Evolutionary conservation across 2,797 vertebrate genomes (phyloP), one percentile per base, ranked within the genome.

Genomic region (Tamandua tetradactyla): DNA sequence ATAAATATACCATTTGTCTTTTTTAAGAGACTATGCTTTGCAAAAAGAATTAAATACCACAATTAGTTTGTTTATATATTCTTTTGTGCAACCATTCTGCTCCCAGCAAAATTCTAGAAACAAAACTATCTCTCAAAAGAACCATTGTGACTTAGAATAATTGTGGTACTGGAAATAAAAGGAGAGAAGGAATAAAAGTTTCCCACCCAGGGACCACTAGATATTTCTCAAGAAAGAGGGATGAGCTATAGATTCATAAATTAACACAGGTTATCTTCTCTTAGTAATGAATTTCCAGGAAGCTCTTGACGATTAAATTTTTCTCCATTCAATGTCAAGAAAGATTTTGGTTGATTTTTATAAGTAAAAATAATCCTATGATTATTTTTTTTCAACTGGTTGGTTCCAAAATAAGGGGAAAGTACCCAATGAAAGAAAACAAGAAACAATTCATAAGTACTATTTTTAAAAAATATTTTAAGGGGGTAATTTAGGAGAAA

Each of bases 161-260:
- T 42, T 81, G 37, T 92, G 47, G 12, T 9, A 76, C 23, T 57
- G 37, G 74, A 78, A 94, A 52, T n/a, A 93, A 68, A 93, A 52
- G 80, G 52, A 64, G 42, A 83, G 5, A 62, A 40, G 15, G 83
- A 94, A 83, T 85, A 59, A 62, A 49, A 32, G 10, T 76, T 91
- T 85, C 5, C 13, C 25, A 80, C 52, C 35, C 49, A 79, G 47
- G 75, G 40, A 59, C 49, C 14, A 32, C n/a, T 75, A 76, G 27
- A 13, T 84, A 78, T 76, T 79, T 89, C 66, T 93, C 64, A 92
- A 25, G 44, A 74, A 83, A 55, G 42, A 64, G 35, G 52, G 91
- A 82, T 59, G 20, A 75, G 14, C 12, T 72, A 37, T 68, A 37
- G 44, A 71, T 64, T 96, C 44, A 85, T 74, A 78, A 69, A 35